Percentiles rank a stretch among this genome's conserved stretches.
Conservation (phyloP, 1,140 invertebrate species). For the Tetramorium parvispinum region DNA sequence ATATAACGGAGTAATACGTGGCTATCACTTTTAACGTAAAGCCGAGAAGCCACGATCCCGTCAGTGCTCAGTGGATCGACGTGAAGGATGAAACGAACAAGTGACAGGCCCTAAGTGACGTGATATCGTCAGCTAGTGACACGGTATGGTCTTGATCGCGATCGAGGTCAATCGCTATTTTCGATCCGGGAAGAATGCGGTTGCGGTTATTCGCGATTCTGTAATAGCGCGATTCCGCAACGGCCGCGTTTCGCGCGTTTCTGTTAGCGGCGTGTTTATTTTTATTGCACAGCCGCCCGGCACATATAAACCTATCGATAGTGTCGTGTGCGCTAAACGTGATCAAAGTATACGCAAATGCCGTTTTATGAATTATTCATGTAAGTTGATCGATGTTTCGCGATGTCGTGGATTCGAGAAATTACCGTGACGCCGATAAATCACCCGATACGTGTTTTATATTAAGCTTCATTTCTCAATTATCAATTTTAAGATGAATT, state of each 20-base stretch:
- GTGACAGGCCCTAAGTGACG: conserved; percentile 47
- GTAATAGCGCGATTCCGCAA: conserved; percentile 11
- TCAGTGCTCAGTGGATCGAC: not conserved
- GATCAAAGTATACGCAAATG: conserved; percentile 31
- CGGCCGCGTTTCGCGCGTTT: conserved; percentile 25
- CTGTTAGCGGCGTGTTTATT: conserved; percentile 48
- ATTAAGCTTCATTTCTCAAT: not conserved
- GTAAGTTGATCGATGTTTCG: conserved; percentile 15
- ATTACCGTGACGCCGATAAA: conserved; percentile 26
- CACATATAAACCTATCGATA: conserved; percentile 31
- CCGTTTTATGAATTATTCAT: conserved; percentile 56
- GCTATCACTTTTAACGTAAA: not conserved
- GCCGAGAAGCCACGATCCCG: not conserved
- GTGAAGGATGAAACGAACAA: conserved; percentile 30
- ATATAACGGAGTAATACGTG: not conserved
- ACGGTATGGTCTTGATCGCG: conserved; percentile 55
- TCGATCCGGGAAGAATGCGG: conserved; percentile 51
- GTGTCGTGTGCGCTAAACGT: not conserved
- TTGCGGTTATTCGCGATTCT: conserved; percentile 37
- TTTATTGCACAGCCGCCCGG: conserved; percentile 44
- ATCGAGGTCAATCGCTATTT: conserved; percentile 76
- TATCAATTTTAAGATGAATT: not conserved
- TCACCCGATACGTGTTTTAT: conserved; percentile 11
- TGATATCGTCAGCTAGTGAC: conserved; percentile 48
- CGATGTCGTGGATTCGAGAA: not conserved